Evolutionary conservation across 1,140 invertebrate genomes (phyloP), one percentile per base, ranked within the genome.

Genomic region (Piezodorus guildinii): DNA sequence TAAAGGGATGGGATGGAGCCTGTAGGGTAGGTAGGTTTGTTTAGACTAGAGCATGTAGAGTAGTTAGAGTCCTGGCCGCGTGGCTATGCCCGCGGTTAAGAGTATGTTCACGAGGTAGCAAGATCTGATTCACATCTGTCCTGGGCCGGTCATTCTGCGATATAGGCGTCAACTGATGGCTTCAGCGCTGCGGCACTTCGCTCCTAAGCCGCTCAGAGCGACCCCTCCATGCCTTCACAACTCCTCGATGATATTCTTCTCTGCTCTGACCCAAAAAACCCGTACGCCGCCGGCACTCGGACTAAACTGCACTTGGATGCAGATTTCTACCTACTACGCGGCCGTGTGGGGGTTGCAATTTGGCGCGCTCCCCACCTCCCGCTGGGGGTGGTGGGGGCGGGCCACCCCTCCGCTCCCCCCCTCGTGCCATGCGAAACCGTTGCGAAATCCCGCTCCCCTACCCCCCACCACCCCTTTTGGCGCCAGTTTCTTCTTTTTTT

Each of bases 31-130:
- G 59, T 62, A 52, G 19, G 30, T 30, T 25, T 60, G 58, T 60
- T 58, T 65, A 65, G 60, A 65, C 64, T 65, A 65, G 64, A 65
- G 60, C 64, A 65, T 65, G 63, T 54, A 44, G 46, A 30, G 39
- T 45, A 17, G 56, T 64, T 39, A 46, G 63, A 39, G 25, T 43
- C 23, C 46, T 30, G 46, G 4, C 44, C 39, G 63, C 63, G 46
- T 52, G 21, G 54, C 17, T 27, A 56, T 39, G 56, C 49, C 23
- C 54, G 63, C 63, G 58, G 63, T n/a, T 25, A 14, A 60, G 9
- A 34, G 45, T 49, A 6, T 10, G 15, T 30, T 25, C n/a, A 16
- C 10, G 23, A n/a, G 25, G 62, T 49, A 16, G 12, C 56, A 46
- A 60, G 54, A 60, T 60, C 43, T 10, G 12, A 39, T 56, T 56